Base-by-base conservation (phyloP, 1,140 invertebrate genomes). In the Formica selysi region DNA sequence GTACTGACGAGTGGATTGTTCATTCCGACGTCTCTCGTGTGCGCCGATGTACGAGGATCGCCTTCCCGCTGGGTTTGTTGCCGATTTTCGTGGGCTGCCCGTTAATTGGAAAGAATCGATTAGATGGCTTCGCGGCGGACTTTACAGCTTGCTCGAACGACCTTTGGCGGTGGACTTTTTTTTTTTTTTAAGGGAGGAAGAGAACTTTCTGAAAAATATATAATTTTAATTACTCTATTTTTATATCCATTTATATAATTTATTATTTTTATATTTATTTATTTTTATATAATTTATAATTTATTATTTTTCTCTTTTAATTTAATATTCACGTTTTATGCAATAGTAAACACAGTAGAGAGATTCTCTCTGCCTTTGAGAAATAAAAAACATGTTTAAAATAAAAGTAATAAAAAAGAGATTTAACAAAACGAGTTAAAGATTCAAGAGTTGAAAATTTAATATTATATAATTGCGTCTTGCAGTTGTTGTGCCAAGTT, bases 1-100 rank as follows among this genome's bases (percentile, higher is more conserved):
- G 38, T 64, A 67, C 83, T 91, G 84, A 92, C 74, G 94, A 93
- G 94, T 93, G 92, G 94, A 95, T 94, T 95, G 94, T 95, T 95
- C 94, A 95, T 95, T 95, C 93, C 92, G 87, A 92, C 91, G 91
- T 92, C 90, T 44, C 26, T 87, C 48, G 62, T 32, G 16, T 76
- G 32, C 48, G 36, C 19, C 74, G 78, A 81, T 41, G 81, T 70
- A 74, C 88, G 59, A 68, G 54, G 84, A 86, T 67, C 16, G 74
- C 79, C 83, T 85, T 57, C 83, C 62, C 62, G 71, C 57, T 61
- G 70, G 65, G 62, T 74, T 79, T 76, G 79, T 57, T 59, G 70
- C 87, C 76, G 79, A 83, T 83, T 83, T 83, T 51, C 19, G 44
- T 59, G 54, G 51, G 22, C 67, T 11, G 29, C 59, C 6, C 74